Conservation (phyloP, 1,140 invertebrate species). For the Pogonomyrmex barbatus region DNA sequence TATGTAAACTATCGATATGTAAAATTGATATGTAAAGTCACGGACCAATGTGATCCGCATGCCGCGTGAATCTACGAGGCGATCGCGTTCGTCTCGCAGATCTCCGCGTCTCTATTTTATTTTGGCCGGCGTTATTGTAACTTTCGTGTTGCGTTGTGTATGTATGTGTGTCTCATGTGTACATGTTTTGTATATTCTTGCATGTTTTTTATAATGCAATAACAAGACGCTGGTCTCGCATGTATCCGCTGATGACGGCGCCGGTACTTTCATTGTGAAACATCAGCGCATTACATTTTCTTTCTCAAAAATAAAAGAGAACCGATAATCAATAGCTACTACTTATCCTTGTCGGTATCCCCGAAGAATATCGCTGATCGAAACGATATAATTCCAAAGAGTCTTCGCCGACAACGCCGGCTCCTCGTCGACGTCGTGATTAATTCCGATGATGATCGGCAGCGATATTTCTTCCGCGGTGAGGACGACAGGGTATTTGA, state of each 20-base stretch:
- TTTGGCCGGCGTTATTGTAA: constrained; percentile 80
- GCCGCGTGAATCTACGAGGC: constrained; percentile 73
- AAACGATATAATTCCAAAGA: not conserved
- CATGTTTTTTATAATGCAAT: constrained; percentile 44
- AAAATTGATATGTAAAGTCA: constrained; percentile 80
- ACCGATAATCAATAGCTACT: constrained; percentile 23
- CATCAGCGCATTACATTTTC: not conserved
- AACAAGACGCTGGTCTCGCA: constrained; percentile 47
- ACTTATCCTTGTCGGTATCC: constrained; percentile 30
- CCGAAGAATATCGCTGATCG: constrained; percentile 33
- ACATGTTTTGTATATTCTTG: constrained; percentile 11
- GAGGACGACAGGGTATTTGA: constrained; percentile 27
- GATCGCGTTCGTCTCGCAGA: constrained; percentile 40
- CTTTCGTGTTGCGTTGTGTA: constrained; percentile 47
- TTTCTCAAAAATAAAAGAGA: constrained; percentile 10
- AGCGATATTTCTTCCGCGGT: not conserved
- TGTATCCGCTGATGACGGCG: constrained; percentile 32
- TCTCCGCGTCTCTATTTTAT: constrained; percentile 71
- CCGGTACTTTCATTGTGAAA: not conserved
- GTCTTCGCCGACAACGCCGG: not conserved
- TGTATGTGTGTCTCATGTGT: constrained; percentile 8
- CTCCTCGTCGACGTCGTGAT: not conserved
- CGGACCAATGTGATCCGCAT: constrained; percentile 86
- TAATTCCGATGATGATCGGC: not conserved
- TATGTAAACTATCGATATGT: constrained; percentile 71